A percentile compares a stretch with the other conserved stretches of the same genome.
Conservation (phyloP, 37 sponge, comb jelly and placozoan genomes). For the Geodia barretti region DNA sequence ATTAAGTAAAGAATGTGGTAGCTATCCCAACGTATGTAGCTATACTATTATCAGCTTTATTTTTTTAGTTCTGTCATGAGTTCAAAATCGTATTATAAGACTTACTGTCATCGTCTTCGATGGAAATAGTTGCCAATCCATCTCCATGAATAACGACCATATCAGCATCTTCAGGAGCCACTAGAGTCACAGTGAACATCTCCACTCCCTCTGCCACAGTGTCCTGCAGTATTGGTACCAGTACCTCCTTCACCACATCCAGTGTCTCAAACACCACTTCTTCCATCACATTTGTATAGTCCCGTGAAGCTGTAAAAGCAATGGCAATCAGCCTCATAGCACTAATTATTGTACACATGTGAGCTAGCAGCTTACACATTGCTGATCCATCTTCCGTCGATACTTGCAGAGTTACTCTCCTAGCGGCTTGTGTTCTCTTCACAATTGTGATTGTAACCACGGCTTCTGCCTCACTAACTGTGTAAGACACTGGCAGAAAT, state of each 20-base stretch:
- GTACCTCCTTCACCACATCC: not conserved
- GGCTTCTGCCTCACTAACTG: not conserved
- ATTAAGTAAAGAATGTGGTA: too few species aligned
- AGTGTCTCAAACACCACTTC: not conserved
- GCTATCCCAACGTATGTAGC: too few species aligned
- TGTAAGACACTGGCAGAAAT: not conserved
- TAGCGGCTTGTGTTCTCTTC: not conserved
- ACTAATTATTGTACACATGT: not conserved
- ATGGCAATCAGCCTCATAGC: not conserved
- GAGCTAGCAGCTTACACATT: not conserved
- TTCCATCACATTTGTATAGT: not conserved
- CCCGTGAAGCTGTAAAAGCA: not conserved
- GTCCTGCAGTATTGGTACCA: slow-evolving; percentile 37
- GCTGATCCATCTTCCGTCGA: not conserved
- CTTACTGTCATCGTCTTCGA: slow-evolving; percentile 53
- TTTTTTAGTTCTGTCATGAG: too few species aligned
- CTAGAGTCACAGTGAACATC: slow-evolving; percentile 10
- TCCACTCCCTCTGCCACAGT: slow-evolving; percentile 18
- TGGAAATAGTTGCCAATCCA: slow-evolving; percentile 4
- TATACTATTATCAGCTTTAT: too few species aligned
- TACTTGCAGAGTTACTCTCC: not conserved
- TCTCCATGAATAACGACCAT: not conserved
- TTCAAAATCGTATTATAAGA: too few species aligned
- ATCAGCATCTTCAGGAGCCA: not conserved
- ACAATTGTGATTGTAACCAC: not conserved